Evolutionary conservation across 2,888 invertebrate species (phyloP).

Genomic region (Nemoura dubitans): DNA sequence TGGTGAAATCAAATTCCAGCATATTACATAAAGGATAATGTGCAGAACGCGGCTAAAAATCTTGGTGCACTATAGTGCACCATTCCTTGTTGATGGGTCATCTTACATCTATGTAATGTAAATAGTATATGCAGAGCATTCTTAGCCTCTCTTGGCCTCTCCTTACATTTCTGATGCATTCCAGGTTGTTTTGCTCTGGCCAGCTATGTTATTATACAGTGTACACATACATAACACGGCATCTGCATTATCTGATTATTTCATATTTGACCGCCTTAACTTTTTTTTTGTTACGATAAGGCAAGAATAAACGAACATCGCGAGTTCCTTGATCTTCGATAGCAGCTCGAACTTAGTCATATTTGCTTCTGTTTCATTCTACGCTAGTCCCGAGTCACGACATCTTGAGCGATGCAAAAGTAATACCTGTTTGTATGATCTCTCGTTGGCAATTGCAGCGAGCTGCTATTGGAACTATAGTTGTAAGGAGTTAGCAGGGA

Average conservation of each 20-base stretch:
- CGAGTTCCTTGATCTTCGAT: neutral
- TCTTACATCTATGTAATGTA: neutral
- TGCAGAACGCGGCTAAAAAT: neutral
- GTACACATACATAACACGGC: no score
- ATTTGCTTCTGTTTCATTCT: neutral
- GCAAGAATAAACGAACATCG: neutral
- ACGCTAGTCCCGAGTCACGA: neutral
- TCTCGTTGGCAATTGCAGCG: neutral
- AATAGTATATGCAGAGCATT: neutral
- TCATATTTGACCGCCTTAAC: neutral
- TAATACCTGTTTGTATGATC: slow-evolving; percentile 12
- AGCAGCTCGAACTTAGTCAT: neutral
- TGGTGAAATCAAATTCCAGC: neutral
- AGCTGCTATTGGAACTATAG: no score
- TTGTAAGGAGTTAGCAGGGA: neutral
- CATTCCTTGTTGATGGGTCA: neutral
- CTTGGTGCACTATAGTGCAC: neutral
- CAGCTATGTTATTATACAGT: neutral
- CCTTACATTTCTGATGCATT: neutral
- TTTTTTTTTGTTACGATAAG: neutral
- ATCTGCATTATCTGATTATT: neutral
- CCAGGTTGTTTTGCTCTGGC: neutral
- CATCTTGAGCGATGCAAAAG: neutral
- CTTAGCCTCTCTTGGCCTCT: neutral
- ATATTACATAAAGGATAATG: neutral